Evolutionary conservation across 2,888 invertebrate species (phyloP), one percentile per base, ranked within the genome.

Genomic region (Ophioninae sp.): DNA sequence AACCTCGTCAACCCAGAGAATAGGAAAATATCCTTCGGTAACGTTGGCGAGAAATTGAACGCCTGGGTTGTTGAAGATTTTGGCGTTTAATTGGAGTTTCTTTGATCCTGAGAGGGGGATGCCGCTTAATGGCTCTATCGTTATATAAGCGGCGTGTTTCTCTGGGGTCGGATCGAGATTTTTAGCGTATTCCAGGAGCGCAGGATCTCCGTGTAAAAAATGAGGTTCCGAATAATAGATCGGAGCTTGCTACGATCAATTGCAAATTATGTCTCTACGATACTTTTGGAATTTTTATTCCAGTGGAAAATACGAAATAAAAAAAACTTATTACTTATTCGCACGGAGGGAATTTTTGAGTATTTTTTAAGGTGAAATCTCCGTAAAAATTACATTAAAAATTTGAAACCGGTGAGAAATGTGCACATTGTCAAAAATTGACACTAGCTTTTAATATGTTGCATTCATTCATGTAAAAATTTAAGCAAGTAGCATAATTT

Each of bases 161-260:
- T 93, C 93, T 83, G 92, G 93, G 9, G 72, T n/a, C 0, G 96
- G 95, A 0, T 90, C 89, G 58, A 96, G 85, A 7, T 95, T 95
- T 0, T 89, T 92, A 82, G 94, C 94, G 89, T 93, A 95, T 0
- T 93, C 93, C 6, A 94, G 88, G 9, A 95, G 90, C 67, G 93
- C 93, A 7, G 94, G 93, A 13, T 95, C 95, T 0, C 92, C 95
- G 22, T 95, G 93, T 89, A 95, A 94, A 92, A 95, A 95, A 92
- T 96, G 96, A 0, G 96, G 96, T 82, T 95, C 93, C 0, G 96
- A 95, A 20, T 94, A 93, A 58, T 95, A 93, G 30, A 95, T 94
- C 0, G 96, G 95, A 0, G 94, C 95, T 8, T 94, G 94, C 89
- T 95, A 93, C 17, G 13, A 69, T 39, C 0, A 9, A 72, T 56